Base-by-base conservation (phyloP, 2,888 invertebrate species). In the Sphecodes monilicornis region DNA sequence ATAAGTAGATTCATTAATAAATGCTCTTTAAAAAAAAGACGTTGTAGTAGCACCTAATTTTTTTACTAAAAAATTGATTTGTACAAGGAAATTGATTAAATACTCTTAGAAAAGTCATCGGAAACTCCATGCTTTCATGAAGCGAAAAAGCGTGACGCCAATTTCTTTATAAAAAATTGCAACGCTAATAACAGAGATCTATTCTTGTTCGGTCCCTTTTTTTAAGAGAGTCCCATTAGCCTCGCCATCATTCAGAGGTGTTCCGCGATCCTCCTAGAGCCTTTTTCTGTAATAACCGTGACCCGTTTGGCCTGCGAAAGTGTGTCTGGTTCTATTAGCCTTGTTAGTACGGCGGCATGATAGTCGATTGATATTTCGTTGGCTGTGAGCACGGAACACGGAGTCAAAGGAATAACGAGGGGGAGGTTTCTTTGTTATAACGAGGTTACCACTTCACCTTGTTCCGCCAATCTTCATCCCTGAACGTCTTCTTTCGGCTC, bases 341-440 rank as follows among this genome's bases (percentile, higher is more conserved):
- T 82, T 82, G 79, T 85, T 86, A 86, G 32, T 13, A 29, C 46
- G 22, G 54, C 13, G 50, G 43, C 64, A 76, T 60, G 80, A 84
- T 79, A 78, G 78, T 26, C 64, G 81, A 68, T 71, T 81, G 78
- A 82, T 69, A 75, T 71, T 78, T 72, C 71, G 75, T 36, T 5
- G 60, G 13, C 22, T n/a, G 13, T 13, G 13, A 54, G 29, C 50
- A 57, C 32, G 66, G 78, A 26, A 29, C 75, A 26, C n/a, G 43
- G 32, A 74, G 82, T 80, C 82, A 76, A 76, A 88, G 77, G 39
- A 32, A 46, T 78, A 70, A 88, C 60, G 50, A 86, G 78, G 75
- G 36, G 41, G 26, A 41, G 54, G 66, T 71, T 76, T 36, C 79
- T 82, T 88, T 79, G 73, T 80, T 57, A 68, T 46, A 82, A 76